Base-by-base conservation (phyloP, 53 echinoderm and acorn worm genomes). In the Henricia sp. region DNA sequence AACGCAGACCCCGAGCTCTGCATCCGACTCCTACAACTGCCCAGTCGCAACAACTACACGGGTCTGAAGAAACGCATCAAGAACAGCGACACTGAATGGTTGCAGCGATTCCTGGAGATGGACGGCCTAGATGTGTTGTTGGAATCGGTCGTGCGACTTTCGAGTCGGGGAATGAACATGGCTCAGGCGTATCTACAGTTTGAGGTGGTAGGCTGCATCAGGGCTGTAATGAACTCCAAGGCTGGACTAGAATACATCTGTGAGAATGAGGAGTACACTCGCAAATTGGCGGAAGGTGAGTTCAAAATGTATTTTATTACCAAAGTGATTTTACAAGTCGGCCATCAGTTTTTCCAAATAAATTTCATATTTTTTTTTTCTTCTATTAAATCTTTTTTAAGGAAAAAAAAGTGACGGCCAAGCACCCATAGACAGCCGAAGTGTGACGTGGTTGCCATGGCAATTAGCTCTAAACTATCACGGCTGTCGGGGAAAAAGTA, bases 1-100 rank as follows among this genome's bases (percentile, higher is more conserved):
- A 97, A 94, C 71, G 85, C 87, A 39, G 97, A 97, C 23, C 97
- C 97, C 2, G 97, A 97, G 80, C 89, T 97, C 10, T 97, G 97
- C 87, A 97, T 97, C 86, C 92, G 94, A 68, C 90, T 94, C 40
- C 86, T 97, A 14, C 87, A 87, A 33, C 88, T 97, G 35, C 97
- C 97, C 25, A 85, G 92, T 34, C 82, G 94, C 52, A 88, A 94
- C 53, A 97, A 97, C 80, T 97, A 97, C 71, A 44, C 88, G 17
- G 93, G 93, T 6, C 69, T 93, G 63, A 93, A 90, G 74, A 90
- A 90, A 82, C 66, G 85, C 32, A 84, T 93, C 12, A 67, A 67
- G 1, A 77, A 84, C 60, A 62, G 88, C 51, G 88, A 93, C 84
- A 66, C 28, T 48, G 94, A 94, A 57, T 94, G 94, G 94, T 68